A percentile compares a stretch with the other conserved stretches of the same genome.
Conservation (phyloP, 2,113 vertebrate genomes). For the Choloepus hoffmanni region DNA sequence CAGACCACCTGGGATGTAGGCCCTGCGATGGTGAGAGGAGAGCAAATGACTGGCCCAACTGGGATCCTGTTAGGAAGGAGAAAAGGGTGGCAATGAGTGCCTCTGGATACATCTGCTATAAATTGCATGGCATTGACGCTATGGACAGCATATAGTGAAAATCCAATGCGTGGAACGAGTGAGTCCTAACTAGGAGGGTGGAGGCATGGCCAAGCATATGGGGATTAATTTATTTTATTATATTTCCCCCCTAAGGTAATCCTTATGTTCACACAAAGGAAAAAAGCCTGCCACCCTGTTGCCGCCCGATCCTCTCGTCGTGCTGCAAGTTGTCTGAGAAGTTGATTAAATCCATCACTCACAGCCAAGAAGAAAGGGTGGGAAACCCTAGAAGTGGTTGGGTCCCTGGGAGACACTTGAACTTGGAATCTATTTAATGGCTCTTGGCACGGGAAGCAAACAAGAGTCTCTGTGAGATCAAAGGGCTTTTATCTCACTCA, state of each 20-base stretch:
- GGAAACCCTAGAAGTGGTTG: constrained; percentile 73
- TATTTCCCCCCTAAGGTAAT: neutral
- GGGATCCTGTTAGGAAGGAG: neutral
- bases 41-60: accelerated
- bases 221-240: constrained; percentile 29
- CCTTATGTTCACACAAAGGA: constrained; percentile 5
- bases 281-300: neutral
- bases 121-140: accelerated
- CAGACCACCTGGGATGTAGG: too few relatives aligned
- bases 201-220: neutral
- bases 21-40: accelerated
- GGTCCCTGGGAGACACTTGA: constrained; percentile 83
- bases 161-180: accelerated
- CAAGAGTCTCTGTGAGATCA: constrained; percentile 80
- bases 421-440: constrained; percentile 83
- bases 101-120: accelerated
- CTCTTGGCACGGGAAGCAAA: constrained; percentile 80
- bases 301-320: neutral
- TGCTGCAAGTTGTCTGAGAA: constrained; percentile 60
- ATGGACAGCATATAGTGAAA: neutral
- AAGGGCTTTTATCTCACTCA: constrained; percentile 78
- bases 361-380: constrained; percentile 82
- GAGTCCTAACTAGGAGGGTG: neutral
- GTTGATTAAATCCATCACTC: constrained; percentile 81
- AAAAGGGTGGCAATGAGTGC: accelerated